Base-by-base conservation (phyloP, 23 tunicate genomes). In the Botrylloides violaceus region DNA sequence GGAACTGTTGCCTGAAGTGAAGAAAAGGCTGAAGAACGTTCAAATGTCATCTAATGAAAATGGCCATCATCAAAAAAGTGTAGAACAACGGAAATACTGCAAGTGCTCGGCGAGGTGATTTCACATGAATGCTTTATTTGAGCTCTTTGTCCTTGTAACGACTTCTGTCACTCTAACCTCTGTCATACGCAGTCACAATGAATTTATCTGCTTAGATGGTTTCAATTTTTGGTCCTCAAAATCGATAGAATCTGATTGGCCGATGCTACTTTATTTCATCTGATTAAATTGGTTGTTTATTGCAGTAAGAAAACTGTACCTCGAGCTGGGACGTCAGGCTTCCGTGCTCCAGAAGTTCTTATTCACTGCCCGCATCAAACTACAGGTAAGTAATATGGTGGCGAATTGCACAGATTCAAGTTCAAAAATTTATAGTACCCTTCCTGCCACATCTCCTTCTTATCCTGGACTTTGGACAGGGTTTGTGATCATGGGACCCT, bases 241-340 rank as follows among this genome's bases (percentile, higher is more conserved):
- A n/a, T n/a, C n/a, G n/a, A n/a, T n/a, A n/a, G n/a, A n/a, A n/a
- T n/a, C n/a, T n/a, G n/a, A n/a, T 43, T 43, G 53, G 53, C 15
- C 15, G 53, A 43, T n/a, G n/a, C n/a, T n/a, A n/a, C n/a, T n/a
- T n/a, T n/a, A n/a, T n/a, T n/a, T n/a, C n/a, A n/a, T n/a, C n/a
- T n/a, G n/a, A n/a, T n/a, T n/a, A n/a, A n/a, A n/a, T n/a, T n/a
- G n/a, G n/a, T n/a, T n/a, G n/a, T n/a, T n/a, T n/a, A n/a, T 28
- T 28, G 3, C 70, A 63, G 70, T 25, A 63, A 63, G 35, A 31
- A 27, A 3, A 9, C 29, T 6, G 92, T 81, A 26, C 66, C 92
- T 6, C 63, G 99, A 58, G 96, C 99, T 50, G 99, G 99, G 7
- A 95, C 96, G 9, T 71, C 92, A 0, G 99, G 99, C 0, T 95